Evolutionary conservation across 37 sponge, comb jelly and placozoan species (phyloP), one percentile per base, ranked within the genome.

Genomic region (Beroe ovata): DNA sequence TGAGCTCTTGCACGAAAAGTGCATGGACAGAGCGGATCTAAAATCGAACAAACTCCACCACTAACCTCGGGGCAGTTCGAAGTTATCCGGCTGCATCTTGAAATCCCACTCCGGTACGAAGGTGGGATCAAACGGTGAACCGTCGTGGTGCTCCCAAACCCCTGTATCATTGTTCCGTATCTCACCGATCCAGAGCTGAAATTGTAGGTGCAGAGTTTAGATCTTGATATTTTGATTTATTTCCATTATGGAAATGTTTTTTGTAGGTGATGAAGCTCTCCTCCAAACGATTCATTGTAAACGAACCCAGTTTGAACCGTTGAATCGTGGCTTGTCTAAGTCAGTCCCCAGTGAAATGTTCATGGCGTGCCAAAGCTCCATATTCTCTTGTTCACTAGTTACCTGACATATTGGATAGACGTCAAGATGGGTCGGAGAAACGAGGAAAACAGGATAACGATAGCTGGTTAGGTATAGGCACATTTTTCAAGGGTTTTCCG

Each of bases 151-250:
- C 8, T 33, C n/a, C 84, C 84, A 77, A 0, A 39, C 84, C 0
- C 84, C 84, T 2, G 41, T 77, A 3, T 25, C 63, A n/a, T 29
- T 29, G 26, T 42, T 42, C 54, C 33, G 26, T 35, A 32, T 39
- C 54, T 39, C 54, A 40, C 84, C 84, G 19, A 77, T 77, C 84
- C 84, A 77, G 0, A 77, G 22, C 84, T 77, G 54, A n/a, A n/a
- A n/a, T n/a, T n/a, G n/a, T n/a, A n/a, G n/a, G n/a, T n/a, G n/a
- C n/a, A n/a, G n/a, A n/a, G n/a, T n/a, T n/a, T n/a, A n/a, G n/a
- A n/a, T n/a, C n/a, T n/a, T n/a, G n/a, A n/a, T n/a, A n/a, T n/a
- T n/a, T n/a, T n/a, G n/a, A n/a, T n/a, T n/a, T n/a, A n/a, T n/a
- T n/a, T n/a, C n/a, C n/a, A n/a, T n/a, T n/a, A n/a, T n/a, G n/a